Evolutionary conservation across 1,140 invertebrate genomes (phyloP).

Genomic region (Rhagoletis zephyria): DNA sequence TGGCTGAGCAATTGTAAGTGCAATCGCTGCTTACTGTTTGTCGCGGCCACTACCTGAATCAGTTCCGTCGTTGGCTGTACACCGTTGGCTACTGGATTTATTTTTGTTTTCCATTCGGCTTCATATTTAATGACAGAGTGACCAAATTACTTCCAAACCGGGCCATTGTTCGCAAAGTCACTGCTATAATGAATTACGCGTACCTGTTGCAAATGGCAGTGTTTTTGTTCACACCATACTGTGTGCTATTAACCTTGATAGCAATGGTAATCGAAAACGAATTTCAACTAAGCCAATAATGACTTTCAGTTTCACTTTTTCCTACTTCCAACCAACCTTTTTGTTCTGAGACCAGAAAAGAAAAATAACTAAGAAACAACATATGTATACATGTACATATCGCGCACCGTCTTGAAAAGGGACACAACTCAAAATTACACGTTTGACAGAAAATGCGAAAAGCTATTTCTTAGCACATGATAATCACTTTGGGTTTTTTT

Average conservation of each 20-base stretch:
- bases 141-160: constrained; percentile 10
- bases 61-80: neutral
- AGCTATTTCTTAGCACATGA: too few relatives aligned
- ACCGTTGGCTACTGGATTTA: neutral
- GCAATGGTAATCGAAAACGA: constrained; percentile 8
- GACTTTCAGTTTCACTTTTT: neutral
- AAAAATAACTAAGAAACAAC: neutral
- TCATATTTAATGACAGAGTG: constrained; percentile 12
- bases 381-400: too few relatives aligned
- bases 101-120: neutral
- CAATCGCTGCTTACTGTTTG: neutral
- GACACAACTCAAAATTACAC: too few relatives aligned
- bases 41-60: neutral
- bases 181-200: neutral
- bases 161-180: constrained; percentile 10
- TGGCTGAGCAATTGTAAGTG: neutral
- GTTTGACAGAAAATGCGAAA: too few relatives aligned
- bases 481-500: too few relatives aligned
- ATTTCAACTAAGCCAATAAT: neutral
- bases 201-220: too few relatives aligned
- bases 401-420: too few relatives aligned
- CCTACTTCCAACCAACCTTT: neutral
- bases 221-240: too few relatives aligned
- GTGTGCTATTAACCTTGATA: constrained; percentile 11
- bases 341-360: too few relatives aligned